Evolutionary conservation across 2,888 invertebrate genomes (phyloP), one percentile per base, ranked within the genome.

Genomic region (Acanthosepion esculentum): DNA sequence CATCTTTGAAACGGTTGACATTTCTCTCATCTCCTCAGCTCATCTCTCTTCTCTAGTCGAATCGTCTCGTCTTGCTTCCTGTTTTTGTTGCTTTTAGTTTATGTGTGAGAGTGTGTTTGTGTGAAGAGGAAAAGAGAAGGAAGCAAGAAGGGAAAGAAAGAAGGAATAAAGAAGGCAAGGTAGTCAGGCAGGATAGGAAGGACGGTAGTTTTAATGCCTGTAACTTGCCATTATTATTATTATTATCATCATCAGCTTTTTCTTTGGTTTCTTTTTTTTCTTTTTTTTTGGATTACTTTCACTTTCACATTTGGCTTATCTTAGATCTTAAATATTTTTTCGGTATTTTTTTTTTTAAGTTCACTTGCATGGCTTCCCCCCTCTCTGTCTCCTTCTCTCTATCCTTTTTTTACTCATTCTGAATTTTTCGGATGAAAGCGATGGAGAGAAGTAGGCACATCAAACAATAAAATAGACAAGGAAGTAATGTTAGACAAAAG

Each of bases 41-140:
- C 78, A 33, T 33, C n/a, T 78, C 78, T 78, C 78, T 78, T 78
- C 33, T 78, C 78, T 78, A n/a, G 78, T 78, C 78, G 78, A 78
- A n/a, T 78, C 78, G 78, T 78, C n/a, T 78, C 78, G 78, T 78
- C 78, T n/a, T 18, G 78, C 78, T 78, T 78, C 78, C 78, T 78
- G n/a, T 33, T 15, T 50, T n/a, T 78, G 78, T 78, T 78, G 78
- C 78, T 78, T 15, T 78, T n/a, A 29, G 78, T 78, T 29, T 78
- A 78, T 33, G 78, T 78, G n/a, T 78, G 78, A 59, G 59, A 59
- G 78, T 78, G 78, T 78, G 78, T n/a, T n/a, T 78, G 78, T n/a
- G 78, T 78, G n/a, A 78, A n/a, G 78, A 78, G 23, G 78, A n/a
- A n/a, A 33, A 78, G 12, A n/a, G 12, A 33, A 78, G n/a, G 33